Evolutionary conservation across 2,113 vertebrate species (phyloP), one percentile per base, ranked within the genome.

Genomic region (Tenebrosternarchus preto): DNA sequence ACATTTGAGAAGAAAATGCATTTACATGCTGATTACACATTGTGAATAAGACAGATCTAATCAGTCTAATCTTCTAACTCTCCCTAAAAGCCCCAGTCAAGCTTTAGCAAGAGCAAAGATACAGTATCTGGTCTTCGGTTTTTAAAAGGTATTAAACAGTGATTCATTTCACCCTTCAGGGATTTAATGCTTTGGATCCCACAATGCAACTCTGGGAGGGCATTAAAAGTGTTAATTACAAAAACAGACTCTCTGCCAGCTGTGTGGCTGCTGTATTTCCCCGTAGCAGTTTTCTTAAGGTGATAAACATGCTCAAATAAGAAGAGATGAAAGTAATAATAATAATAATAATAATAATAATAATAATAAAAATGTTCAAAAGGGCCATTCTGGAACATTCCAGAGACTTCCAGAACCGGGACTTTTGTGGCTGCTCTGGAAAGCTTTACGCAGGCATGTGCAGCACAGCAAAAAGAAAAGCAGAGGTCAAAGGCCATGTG

Each of bases 201-300:
- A 87, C 60, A 82, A 81, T 82, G 85, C 80, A 84, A 83, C 77
- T 71, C 83, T 83, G 78, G 81, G 80, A 85, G 80, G 85, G 81
- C 82, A 88, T 84, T 85, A 89, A 91, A 90, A 78, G 84, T 79
- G 84, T 85, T 89, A 87, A 91, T 89, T 90, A 81, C 83, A 88
- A 88, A 89, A 84, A 81, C 82, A 63, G 55, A 85, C 86, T 84
- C 80, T 68, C 68, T 87, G 88, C 84, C 87, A 88, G 84, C 84
- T 89, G 82, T 88, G 88, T 81, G 31, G 61, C n/a, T 80, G 80
- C 73, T 69, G 82, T 31, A 67, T 56, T 20, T 61, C 64, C 78
- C 31, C 66, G 75, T 81, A 8, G 84, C 80, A 59, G 64, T 57
- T 43, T 72, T 67, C 33, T 63, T 57, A 75, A 56, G 46, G 60